These are phyloP conservation scores for Sorex fumeus DNA, from an alignment of 2,113 vertebrate genomes.

Conservation along the genomic window DNA sequence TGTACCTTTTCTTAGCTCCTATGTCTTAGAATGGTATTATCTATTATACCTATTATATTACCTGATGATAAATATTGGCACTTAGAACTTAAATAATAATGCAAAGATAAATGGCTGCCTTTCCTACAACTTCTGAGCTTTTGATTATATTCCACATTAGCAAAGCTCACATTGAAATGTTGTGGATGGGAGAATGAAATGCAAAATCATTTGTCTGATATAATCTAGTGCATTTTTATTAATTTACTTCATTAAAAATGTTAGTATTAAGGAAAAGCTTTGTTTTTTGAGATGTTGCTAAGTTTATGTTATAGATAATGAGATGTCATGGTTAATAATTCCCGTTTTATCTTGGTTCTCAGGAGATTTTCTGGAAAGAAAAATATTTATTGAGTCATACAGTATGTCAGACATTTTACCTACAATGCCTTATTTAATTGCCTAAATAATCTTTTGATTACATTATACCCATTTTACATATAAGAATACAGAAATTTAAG, in stretches of 20 bases:
- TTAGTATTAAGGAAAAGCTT: background rate
- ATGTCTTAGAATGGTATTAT: background rate
- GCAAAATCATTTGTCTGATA: background rate
- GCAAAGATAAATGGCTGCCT: background rate
- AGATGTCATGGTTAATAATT: background rate
- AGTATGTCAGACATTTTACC: background rate
- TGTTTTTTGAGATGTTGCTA: background rate
- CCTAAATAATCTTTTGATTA: constrained; percentile 20
- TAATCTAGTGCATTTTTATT: background rate
- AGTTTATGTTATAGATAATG: constrained; percentile 5
- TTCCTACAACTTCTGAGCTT: background rate
- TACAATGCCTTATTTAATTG: background rate
- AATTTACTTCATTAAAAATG: constrained; percentile 36
- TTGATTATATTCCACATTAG: background rate
- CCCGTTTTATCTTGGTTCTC: constrained; percentile 26
- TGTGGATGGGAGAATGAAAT: background rate
- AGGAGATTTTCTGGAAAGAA: constrained; percentile 26
- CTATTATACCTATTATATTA: too few species aligned
- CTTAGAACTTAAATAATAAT: constrained; percentile 13
- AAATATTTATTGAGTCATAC: constrained; percentile 14
- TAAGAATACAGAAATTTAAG: constrained; percentile 31
- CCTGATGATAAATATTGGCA: background rate
- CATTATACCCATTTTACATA: background rate
- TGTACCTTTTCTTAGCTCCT: background rate
- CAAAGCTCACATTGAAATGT: constrained; percentile 2